Evolutionary conservation across 1,140 invertebrate species (phyloP), one percentile per base, ranked within the genome.

Genomic region (Teleogryllus occipitalis): DNA sequence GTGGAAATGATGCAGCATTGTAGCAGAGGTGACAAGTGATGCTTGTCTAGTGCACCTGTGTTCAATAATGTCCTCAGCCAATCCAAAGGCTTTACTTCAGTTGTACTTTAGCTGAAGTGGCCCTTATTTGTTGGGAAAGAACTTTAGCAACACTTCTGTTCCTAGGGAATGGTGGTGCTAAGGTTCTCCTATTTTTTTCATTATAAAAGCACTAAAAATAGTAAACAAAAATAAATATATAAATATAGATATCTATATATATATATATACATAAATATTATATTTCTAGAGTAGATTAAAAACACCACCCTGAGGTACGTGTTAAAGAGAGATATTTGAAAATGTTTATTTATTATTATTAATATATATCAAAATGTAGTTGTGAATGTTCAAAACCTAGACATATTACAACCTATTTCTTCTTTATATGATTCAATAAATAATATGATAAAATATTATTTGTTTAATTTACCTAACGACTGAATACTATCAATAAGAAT

Each of bases 401-500:
- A 65, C 54, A 65, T 18, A 65, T 65, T 65, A 65, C 54, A 65
- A 65, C 10, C 54, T 65, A 65, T 65, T 65, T 65, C 54, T 14
- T 65, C 54, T 65, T 65, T 65, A 65, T 65, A 65, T 65, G 54
- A 65, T 65, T 65, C 54, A 65, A 65, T 65, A 65, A 65, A 65
- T 65, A 65, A 65, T 65, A 18, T 65, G 54, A 2, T 65, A 3
- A 39, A 39, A 39, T 39, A 39, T 39, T 39, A 39, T 39, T 39
- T 39, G 27, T 39, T 39, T 39, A 39, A 39, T 39, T 39, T 39
- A 39, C 27, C 27, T 39, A 39, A 39, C 5, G 27, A 39, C 27
- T 39, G 27, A 39, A 39, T 39, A 39, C 27, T 1, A 39, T 39
- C 27, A 39, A 39, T 5, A 39, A 39, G 27, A 39, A 39, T 39